These are phyloP conservation scores for Mycetomoellerius zeteki DNA, from an alignment of 1,140 invertebrate genomes.

Conservation along the genomic window DNA sequence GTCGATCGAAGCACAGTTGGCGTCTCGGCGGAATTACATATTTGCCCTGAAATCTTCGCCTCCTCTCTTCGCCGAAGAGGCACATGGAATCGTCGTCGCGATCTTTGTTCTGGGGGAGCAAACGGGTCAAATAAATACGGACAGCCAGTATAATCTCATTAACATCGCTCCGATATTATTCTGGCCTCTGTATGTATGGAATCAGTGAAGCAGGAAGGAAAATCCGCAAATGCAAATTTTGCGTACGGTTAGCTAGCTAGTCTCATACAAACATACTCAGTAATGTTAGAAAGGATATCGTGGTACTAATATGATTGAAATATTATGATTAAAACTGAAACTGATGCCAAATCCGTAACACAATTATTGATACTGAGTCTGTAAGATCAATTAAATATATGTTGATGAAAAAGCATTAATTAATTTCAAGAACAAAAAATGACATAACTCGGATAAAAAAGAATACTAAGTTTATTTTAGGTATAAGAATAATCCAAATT, in stretches of 20 bases:
- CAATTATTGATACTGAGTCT: too few relatives aligned
- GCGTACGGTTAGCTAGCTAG: not conserved
- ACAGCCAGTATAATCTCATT: not conserved
- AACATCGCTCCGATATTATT: constrained; percentile 34
- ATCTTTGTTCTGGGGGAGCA: not conserved
- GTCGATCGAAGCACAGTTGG: constrained; percentile 43
- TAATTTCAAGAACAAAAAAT: too few relatives aligned
- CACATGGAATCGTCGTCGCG: not conserved
- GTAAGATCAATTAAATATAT: too few relatives aligned
- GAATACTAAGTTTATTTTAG: too few relatives aligned
- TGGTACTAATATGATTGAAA: not conserved
- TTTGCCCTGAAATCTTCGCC: constrained; percentile 9
- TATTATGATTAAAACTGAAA: not conserved
- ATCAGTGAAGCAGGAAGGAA: constrained; percentile 11
- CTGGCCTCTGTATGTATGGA: not conserved
- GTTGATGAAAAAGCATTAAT: too few relatives aligned
- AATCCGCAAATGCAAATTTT: constrained; percentile 42
- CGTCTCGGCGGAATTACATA: constrained; percentile 63
- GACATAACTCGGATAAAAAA: too few relatives aligned
- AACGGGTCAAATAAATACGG: constrained; percentile 42
- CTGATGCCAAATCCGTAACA: too few relatives aligned
- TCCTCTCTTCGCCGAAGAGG: not conserved
- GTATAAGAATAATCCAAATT: too few relatives aligned
- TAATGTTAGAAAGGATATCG: not conserved
- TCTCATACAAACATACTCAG: not conserved